Evolutionary conservation across 2,113 vertebrate genomes (phyloP), one percentile per base, ranked within the genome.

Genomic region (Scalopus aquaticus): DNA sequence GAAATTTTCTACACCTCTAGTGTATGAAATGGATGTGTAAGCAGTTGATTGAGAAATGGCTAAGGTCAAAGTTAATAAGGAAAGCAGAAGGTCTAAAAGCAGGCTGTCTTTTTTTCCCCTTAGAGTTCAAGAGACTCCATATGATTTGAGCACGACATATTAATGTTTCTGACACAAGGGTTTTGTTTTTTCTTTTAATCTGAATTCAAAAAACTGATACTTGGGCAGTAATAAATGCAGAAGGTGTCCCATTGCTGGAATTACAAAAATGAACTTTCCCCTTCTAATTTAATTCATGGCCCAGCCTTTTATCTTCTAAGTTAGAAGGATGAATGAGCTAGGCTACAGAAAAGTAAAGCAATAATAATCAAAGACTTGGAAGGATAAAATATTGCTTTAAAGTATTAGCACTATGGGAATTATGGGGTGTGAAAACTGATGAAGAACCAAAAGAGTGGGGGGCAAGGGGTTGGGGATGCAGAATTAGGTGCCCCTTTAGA

Each of bases 31-130:
- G 88, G 88, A 97, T 97, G 94, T 96, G 95, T 97, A 97, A 97
- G 98, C 94, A 82, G 96, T 64, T 97, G 96, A 98, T 96, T 97
- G 97, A 98, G 97, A 98, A 98, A 97, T 92, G 88, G 96, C 97
- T 96, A 97, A 98, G 97, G 98, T 98, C 98, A 98, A 88, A 98
- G 88, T 96, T 97, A 96, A 96, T 97, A 97, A 97, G 94, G 77
- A 95, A 98, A 97, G 94, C 96, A 97, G 97, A 96, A 96, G 93
- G 89, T 97, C 93, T 96, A 95, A 98, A 98, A 97, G 88, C 87
- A 92, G 73, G 6, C 0, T 16, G 78, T 93, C 96, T 97, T 95
- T 51, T 58, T 95, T 46, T 30, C 32, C 37, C 67, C 70, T 96
- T 39, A 81, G 85, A 94, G 96, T 97, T 98, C 93, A 93, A 95